Evolutionary conservation across 2,797 vertebrate genomes (phyloP), one percentile per base, ranked within the genome.

Genomic region (Mionectes olivaceus): DNA sequence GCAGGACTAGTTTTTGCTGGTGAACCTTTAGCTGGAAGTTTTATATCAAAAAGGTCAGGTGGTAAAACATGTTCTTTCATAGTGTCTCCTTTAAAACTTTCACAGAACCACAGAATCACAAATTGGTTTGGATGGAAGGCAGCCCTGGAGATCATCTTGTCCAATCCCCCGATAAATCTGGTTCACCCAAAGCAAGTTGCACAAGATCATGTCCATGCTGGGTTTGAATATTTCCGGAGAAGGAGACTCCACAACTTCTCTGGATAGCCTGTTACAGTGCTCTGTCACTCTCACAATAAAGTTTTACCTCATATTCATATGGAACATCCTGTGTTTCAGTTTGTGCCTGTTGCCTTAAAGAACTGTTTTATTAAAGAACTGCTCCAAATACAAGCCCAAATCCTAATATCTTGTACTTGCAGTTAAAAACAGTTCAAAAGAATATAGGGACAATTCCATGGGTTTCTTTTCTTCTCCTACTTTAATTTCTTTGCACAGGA

Each of bases 61-160:
- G 4, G 11, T n/a, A 81, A 74, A 76, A 32, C 0, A 0, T 16
- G 4, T 61, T 17, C 3, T 50, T 73, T 64, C 10, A 18, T 3
- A 61, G 6, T 13, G 13, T 35, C 8, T 67, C 25, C 64, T 61
- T 61, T 39, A 70, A 71, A 63, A 44, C 2, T 52, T 87, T 41
- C 15, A 32, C 21, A 46, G 43, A 65, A 56, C 11, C 13, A 19
- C 41, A 27, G 23, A 52, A 39, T 52, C 39, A 33, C 11, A 14
- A 33, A 32, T 16, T 10, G 22, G 2, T 5, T 8, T 10, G 8
- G 15, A 5, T 32, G 10, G 14, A 67, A 53, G 30, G 33, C 11
- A 65, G 13, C 5, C 33, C 52, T 30, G 33, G 13, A 80, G 24
- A 12, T 30, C 9, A 24, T 67, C 39, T 39, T 39, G 30, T 52